A percentile compares a stretch with the other conserved stretches of the same genome.
These are phyloP conservation scores for Ceyx melanurus DNA, from an alignment of 2,113 vertebrate genomes.

Conservation along the genomic window DNA sequence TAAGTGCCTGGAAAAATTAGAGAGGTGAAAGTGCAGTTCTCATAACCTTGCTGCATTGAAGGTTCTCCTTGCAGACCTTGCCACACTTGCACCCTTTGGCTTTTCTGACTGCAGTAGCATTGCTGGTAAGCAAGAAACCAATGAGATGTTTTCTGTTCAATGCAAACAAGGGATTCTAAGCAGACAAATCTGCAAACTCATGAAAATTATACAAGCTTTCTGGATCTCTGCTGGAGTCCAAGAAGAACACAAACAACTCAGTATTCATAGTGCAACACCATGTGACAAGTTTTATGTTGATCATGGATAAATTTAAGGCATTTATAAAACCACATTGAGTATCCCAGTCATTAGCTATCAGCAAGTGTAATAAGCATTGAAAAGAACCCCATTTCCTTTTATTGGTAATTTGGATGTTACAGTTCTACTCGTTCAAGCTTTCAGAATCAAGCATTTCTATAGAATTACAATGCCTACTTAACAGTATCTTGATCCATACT, in stretches of 20 bases:
- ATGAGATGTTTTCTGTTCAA: neutral
- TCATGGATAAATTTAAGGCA: neutral
- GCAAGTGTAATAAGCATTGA: neutral
- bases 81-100: neutral
- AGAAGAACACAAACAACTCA: neutral
- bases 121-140: neutral
- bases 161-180: neutral
- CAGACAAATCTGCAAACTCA: neutral
- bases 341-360: neutral
- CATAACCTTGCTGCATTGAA: neutral
- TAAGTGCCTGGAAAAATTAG: neutral
- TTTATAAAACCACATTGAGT: neutral
- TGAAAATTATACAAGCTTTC: neutral
- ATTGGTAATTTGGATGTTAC: neutral
- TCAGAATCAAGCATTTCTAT: neutral
- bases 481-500: conserved; percentile 19
- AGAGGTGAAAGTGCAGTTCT: neutral
- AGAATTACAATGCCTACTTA: neutral
- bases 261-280: neutral
- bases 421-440: neutral
- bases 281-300: neutral
- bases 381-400: neutral
- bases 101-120: neutral
- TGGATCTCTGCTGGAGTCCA: neutral
- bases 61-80: neutral